Conservation (phyloP, 2,888 invertebrate genomes). For the Aleiodes alternator region DNA sequence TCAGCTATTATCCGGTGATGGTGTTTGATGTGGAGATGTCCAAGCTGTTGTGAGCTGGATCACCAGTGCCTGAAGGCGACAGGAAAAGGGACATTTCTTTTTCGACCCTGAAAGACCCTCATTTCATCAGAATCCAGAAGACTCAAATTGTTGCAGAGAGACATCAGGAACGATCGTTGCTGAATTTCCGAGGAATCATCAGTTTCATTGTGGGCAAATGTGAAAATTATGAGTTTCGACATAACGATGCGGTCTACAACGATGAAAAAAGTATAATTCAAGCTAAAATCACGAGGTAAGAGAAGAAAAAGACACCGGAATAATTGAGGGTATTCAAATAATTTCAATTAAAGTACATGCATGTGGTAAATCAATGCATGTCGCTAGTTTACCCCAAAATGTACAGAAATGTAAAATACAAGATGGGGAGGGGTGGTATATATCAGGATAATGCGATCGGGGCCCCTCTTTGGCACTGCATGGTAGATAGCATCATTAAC, state of each 20-base stretch:
- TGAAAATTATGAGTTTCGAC: slow-evolving; percentile 28
- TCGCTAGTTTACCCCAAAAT: neutral
- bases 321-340: too few species aligned
- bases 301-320: too few species aligned
- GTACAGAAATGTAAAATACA: slow-evolving; percentile 43
- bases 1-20: too few species aligned
- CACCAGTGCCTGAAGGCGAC: neutral
- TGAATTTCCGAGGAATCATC: slow-evolving; percentile 25
- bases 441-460: slow-evolving; percentile 70
- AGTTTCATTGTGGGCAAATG: slow-evolving; percentile 30
- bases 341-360: neutral
- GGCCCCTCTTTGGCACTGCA: slow-evolving; percentile 71
- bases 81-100: slow-evolving; percentile 5
- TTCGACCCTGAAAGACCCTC: neutral
- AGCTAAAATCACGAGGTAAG: slow-evolving; percentile 4
- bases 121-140: neutral
- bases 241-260: slow-evolving; percentile 28
- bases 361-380: slow-evolving; percentile 14
- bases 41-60: neutral
- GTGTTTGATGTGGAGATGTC: too few species aligned
- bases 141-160: slow-evolving; percentile 25
- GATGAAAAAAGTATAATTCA: slow-evolving; percentile 21
- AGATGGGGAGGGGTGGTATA: slow-evolving; percentile 65
- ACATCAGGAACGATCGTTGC: neutral
- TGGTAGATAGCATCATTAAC: slow-evolving; percentile 75